Evolutionary conservation across 2,888 invertebrate genomes (phyloP).

Genomic region (Gortyna flavago): DNA sequence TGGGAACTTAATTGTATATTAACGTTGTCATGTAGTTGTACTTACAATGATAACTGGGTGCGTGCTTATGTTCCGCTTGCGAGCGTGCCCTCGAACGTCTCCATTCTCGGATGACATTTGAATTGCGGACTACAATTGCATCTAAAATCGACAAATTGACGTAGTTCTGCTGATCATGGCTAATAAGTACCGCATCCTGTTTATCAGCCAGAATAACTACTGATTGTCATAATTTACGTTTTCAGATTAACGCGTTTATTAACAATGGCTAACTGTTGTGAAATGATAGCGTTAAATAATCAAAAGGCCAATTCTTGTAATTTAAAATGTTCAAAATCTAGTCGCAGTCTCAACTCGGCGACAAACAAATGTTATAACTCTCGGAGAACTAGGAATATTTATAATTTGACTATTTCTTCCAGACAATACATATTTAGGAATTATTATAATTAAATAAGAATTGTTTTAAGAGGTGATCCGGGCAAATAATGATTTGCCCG

Average conservation of each 20-base stretch:
- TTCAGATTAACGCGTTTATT: slow-evolving; percentile 62
- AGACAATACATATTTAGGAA: background rate
- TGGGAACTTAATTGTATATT: slow-evolving; percentile 56
- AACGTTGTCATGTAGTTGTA: slow-evolving; percentile 26
- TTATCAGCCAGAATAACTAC: slow-evolving; percentile 67
- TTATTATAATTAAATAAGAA: background rate
- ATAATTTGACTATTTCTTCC: background rate
- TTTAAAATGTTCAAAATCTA: too few species aligned
- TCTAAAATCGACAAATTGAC: slow-evolving; percentile 76
- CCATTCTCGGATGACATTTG: slow-evolving; percentile 73
- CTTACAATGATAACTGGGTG: slow-evolving; percentile 50
- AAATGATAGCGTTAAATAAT: slow-evolving; percentile 36
- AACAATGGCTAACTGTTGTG: slow-evolving; percentile 57
- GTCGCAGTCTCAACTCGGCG: too few species aligned
- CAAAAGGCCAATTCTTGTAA: too few species aligned
- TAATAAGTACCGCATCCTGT: slow-evolving; percentile 82
- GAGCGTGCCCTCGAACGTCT: slow-evolving; percentile 68
- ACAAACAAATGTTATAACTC: too few species aligned
- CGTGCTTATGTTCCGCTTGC: slow-evolving; percentile 57
- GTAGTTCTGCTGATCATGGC: slow-evolving; percentile 78
- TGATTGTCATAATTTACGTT: slow-evolving; percentile 68
- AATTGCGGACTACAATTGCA: slow-evolving; percentile 70
- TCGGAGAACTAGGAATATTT: background rate
- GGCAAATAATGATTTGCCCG: too few species aligned
- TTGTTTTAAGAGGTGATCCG: background rate